A percentile compares a stretch with the other conserved stretches of the same genome.
These are phyloP conservation scores for Etia nguti DNA, from an alignment of 2,113 vertebrate species.

Conservation along the genomic window DNA sequence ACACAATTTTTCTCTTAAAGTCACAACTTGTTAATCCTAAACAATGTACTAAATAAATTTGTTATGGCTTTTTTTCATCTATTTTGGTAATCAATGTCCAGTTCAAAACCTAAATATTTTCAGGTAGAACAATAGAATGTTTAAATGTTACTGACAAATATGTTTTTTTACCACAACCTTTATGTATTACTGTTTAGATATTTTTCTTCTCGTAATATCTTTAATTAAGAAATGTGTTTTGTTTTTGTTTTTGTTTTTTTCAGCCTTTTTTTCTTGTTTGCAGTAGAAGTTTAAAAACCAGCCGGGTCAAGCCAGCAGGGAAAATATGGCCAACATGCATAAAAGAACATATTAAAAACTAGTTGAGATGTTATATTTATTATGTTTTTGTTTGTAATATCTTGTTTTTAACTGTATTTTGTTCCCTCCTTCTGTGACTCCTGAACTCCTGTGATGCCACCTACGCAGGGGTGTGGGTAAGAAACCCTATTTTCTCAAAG, in stretches of 20 bases:
- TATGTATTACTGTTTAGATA: not conserved
- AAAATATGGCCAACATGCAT: not conserved
- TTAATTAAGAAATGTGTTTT: not conserved
- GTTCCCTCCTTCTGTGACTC: slow-evolving; percentile 58
- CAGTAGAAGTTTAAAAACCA: not conserved
- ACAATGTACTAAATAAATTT: not conserved
- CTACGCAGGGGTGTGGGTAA: slow-evolving; percentile 94
- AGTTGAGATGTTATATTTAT: slow-evolving; percentile 15
- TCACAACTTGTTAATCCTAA: not conserved
- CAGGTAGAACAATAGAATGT: not conserved
- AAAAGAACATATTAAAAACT: not conserved
- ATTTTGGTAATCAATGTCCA: not conserved
- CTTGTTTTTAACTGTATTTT: slow-evolving; percentile 62
- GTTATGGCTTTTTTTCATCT: not conserved
- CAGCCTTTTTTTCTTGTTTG: not conserved
- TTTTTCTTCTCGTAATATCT: not conserved
- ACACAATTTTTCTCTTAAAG: not conserved
- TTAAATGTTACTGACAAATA: not conserved
- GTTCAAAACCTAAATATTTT: slow-evolving; percentile 12
- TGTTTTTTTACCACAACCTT: not conserved
- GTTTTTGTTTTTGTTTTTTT: not conserved
- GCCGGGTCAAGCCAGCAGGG: not conserved
- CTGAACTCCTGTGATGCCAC: slow-evolving; percentile 13
- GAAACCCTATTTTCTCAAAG: slow-evolving; percentile 8
- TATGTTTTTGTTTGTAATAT: not conserved